phyloP scores from a whole-genome alignment of 2,888 invertebrate genomes.

The Zhuqinia jingwanae region DNA sequence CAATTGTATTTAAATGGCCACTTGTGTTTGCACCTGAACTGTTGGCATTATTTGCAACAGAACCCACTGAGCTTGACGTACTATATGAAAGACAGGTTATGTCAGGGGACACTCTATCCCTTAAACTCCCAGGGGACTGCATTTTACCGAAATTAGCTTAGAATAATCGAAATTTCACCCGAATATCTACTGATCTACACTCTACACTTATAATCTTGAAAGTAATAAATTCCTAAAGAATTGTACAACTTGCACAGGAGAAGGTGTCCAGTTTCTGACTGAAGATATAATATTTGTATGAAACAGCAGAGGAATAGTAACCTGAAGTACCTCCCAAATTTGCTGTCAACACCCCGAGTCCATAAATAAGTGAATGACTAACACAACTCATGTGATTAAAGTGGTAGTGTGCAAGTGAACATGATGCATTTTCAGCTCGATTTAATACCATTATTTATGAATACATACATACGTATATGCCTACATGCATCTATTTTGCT shows the following conservation, averaged over 20 bases:
- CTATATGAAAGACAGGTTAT: conserved; percentile 19
- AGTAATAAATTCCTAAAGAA: background rate
- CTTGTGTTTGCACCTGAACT: background rate
- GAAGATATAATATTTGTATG: background rate
- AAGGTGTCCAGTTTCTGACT: background rate
- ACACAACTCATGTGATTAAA: background rate
- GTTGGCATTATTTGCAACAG: background rate
- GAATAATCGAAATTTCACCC: background rate
- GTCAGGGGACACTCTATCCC: conserved; percentile 43
- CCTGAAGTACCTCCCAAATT: conserved; percentile 56
- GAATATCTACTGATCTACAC: background rate
- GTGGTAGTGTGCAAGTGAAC: too few relatives aligned
- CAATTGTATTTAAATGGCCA: conserved; percentile 10
- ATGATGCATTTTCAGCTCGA: too few relatives aligned
- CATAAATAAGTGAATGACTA: conserved; percentile 22
- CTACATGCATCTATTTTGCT: background rate
- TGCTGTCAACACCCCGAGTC: conserved; percentile 54
- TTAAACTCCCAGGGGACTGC: background rate
- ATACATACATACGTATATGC: background rate
- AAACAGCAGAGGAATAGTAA: conserved; percentile 48
- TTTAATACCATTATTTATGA: too few relatives aligned
- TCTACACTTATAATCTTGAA: too few relatives aligned
- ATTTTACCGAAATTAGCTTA: conserved; percentile 1
- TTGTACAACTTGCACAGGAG: background rate
- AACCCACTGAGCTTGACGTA: background rate